Evolutionary conservation across 2,797 vertebrate genomes (phyloP).

Genomic region (Xenentodon cancila): DNA sequence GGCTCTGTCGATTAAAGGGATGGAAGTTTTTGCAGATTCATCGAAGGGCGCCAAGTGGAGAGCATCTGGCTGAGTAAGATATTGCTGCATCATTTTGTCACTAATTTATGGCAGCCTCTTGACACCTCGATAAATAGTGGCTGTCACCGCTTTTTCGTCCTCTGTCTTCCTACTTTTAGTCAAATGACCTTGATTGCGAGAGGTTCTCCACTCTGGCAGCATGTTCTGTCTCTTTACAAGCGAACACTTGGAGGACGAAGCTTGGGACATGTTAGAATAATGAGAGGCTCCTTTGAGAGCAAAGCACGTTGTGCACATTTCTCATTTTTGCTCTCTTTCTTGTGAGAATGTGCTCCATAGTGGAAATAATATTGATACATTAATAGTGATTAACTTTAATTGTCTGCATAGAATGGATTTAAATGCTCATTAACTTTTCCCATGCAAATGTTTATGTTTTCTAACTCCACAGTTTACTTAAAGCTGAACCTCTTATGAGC

Average conservation of each 20-base stretch:
- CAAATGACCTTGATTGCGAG: conserved; percentile 80
- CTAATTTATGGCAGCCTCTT: conserved; percentile 79
- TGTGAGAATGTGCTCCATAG: conserved; percentile 16
- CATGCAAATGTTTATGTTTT: conserved; percentile 36
- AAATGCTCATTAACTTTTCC: conserved; percentile 41
- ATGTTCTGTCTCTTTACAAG: conserved; percentile 35
- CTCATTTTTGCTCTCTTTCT: conserved; percentile 31
- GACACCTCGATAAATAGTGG: conserved; percentile 80
- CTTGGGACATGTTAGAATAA: conserved; percentile 45
- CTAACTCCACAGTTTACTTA: conserved; percentile 32
- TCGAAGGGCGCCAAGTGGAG: conserved; percentile 65
- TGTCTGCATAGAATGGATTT: not conserved
- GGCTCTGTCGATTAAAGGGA: conserved; percentile 77
- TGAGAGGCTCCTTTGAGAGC: conserved; percentile 30
- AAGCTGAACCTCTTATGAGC: conserved; percentile 41
- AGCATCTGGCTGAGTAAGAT: conserved; percentile 80
- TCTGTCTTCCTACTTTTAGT: conserved; percentile 73
- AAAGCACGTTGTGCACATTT: conserved; percentile 31
- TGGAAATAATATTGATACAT: not conserved
- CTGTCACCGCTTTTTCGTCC: conserved; percentile 70
- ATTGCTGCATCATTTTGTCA: conserved; percentile 78
- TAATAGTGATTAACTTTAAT: no score
- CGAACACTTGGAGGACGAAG: conserved; percentile 56
- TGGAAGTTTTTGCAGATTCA: conserved; percentile 62
- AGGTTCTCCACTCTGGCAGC: conserved; percentile 43